A percentile compares a stretch with the other conserved stretches of the same genome.
phyloP scores from a whole-genome alignment of 2,797 vertebrate species.

The Cossypha dichroa region DNA sequence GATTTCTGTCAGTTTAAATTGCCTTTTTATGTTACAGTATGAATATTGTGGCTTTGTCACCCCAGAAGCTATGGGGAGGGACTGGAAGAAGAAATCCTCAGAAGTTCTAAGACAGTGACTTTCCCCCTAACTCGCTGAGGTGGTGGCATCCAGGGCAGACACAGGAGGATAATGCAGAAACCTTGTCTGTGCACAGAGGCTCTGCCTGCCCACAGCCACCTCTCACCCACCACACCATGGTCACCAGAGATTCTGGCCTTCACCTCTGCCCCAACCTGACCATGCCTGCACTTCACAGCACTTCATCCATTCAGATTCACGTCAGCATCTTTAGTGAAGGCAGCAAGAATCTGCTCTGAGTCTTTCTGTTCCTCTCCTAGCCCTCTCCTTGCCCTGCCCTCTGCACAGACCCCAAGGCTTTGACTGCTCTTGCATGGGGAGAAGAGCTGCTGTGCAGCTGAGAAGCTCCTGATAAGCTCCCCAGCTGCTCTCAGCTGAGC shows the following conservation, averaged over 20 bases:
- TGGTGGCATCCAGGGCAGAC: background rate
- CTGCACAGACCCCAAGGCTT: background rate
- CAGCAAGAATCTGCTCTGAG: background rate
- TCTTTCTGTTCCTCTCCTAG: background rate
- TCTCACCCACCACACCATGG: accelerated
- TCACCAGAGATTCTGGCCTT: background rate
- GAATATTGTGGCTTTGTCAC: background rate
- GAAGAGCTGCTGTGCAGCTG: background rate
- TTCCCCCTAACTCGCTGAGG: background rate
- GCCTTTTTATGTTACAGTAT: background rate
- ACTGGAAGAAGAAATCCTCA: background rate
- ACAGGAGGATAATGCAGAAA: background rate
- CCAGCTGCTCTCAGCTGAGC: background rate
- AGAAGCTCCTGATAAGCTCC: background rate
- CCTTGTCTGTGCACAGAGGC: background rate
- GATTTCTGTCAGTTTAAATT: background rate
- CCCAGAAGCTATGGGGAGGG: background rate
- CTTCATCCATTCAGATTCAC: background rate
- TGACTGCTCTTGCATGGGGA: accelerated
- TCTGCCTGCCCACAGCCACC: accelerated
- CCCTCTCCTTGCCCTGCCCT: background rate
- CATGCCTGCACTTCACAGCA: background rate
- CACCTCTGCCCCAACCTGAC: background rate
- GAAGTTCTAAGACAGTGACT: background rate
- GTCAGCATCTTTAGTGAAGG: background rate